Conservation (phyloP, 2,888 invertebrate species). For the Oscheius onirici region DNA sequence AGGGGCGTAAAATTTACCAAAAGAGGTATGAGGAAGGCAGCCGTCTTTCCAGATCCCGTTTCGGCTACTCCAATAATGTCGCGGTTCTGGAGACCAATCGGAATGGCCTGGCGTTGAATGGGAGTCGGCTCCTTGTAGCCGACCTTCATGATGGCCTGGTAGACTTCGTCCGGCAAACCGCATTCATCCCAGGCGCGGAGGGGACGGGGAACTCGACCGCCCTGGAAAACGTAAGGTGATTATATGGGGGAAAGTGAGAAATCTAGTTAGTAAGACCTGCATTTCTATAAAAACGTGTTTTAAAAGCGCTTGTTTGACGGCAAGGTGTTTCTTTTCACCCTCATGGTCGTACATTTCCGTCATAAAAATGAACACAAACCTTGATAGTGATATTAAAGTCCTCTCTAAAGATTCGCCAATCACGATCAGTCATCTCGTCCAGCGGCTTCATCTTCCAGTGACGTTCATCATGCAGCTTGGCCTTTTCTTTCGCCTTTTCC, state of each 20-base stretch:
- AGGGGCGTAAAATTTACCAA: constrained; percentile 76
- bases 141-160: constrained; percentile 87
- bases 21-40: constrained; percentile 95
- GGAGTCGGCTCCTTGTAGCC: constrained; percentile 86
- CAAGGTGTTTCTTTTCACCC: background rate
- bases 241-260: no score
- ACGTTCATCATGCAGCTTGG: constrained; percentile 97
- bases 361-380: constrained; percentile 57
- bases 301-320: no score
- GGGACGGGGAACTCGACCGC: constrained; percentile 92
- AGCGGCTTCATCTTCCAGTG: constrained; percentile 94
- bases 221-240: no score
- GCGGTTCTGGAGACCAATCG: constrained; percentile 83
- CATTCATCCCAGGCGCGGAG: constrained; percentile 94
- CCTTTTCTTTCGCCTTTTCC: constrained; percentile 80
- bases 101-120: constrained; percentile 98
- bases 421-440: constrained; percentile 96
- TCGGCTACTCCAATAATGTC: constrained; percentile 99
- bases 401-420: constrained; percentile 99
- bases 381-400: constrained; percentile 99
- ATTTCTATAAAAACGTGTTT: no score
- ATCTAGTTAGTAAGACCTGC: no score
- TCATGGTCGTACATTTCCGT: no score
- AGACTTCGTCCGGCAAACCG: constrained; percentile 85
- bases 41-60: constrained; percentile 97